Evolutionary conservation across 2,888 invertebrate genomes (phyloP), one percentile per base, ranked within the genome.

Genomic region (Eristalis arbustorum): DNA sequence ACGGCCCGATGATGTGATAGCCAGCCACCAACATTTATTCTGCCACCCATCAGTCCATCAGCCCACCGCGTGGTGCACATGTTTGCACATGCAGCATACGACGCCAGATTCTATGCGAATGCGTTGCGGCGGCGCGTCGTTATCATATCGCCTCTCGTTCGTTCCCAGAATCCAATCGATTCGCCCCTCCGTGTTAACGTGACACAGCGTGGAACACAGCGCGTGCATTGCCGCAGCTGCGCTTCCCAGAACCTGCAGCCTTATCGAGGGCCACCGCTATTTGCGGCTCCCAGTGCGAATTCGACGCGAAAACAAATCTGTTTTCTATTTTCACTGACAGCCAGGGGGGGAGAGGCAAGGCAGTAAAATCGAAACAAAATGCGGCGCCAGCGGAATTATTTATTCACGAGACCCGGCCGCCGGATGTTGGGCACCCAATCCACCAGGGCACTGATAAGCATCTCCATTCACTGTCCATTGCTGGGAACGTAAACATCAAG

Each of bases 341-440:
- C 42, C 5, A n/a, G 42, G 4, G 18, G 18, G 18, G 0, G 49
- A 18, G 31, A 5, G 31, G 31, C 3, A 31, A 8, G 31, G 49
- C 49, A 18, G n/a, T 49, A 49, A 49, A 49, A n/a, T 8, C 49
- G 49, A 72, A 67, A 62, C 31, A 56, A 37, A 25, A 56, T 34
- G 63, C 28, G 42, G 71, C 79, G 84, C 80, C 84, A 74, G 66
- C 23, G 42, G 63, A 40, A 81, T 75, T 66, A 63, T 69, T 73
- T 72, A 72, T 68, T 82, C 67, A 67, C 31, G 18, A n/a, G 18
- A 10, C 61, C 37, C 3, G 25, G 40, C 63, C 82, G 56, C 73
- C 84, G 84, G 84, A 84, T 80, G 84, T 71, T 31, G 14, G 74
- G 74, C 74, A 66, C 75, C 66, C 66, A 62, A 42, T 31, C 5